Conservation (phyloP, 2,113 vertebrate species). For the Puma concolor region DNA sequence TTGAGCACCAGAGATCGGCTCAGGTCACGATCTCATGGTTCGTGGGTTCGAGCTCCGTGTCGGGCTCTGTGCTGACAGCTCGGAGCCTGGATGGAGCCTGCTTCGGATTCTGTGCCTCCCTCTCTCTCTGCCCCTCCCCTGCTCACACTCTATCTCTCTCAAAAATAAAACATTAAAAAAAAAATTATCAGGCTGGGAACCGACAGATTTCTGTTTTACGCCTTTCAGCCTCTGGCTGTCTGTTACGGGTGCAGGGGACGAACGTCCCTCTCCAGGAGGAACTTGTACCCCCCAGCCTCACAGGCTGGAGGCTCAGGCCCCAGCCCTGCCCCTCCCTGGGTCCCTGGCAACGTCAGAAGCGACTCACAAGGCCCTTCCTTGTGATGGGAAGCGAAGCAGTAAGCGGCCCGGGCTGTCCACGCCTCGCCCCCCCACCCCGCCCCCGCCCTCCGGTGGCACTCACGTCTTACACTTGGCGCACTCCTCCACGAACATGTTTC, state of each 20-base stretch:
- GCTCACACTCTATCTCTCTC: too few relatives aligned
- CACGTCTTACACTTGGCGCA: constrained; percentile 98
- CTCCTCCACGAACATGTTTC: constrained; percentile 99
- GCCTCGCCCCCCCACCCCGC: accelerated
- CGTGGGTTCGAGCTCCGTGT: too few relatives aligned
- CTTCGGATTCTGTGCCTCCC: too few relatives aligned
- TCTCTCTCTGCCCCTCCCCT: too few relatives aligned
- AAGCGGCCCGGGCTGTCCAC: neutral
- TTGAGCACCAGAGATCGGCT: too few relatives aligned
- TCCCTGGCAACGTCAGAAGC: neutral
- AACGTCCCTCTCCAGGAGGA: neutral
- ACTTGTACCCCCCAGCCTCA: too few relatives aligned
- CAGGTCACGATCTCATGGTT: too few relatives aligned
- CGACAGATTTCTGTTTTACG: neutral
- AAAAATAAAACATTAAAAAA: too few relatives aligned
- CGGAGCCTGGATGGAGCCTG: too few relatives aligned
- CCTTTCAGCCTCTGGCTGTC: neutral
- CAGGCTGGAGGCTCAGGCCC: neutral
- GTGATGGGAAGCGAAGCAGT: too few relatives aligned
- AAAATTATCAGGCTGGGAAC: too few relatives aligned
- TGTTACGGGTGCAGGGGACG: neutral
- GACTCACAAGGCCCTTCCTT: neutral
- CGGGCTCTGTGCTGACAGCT: too few relatives aligned
- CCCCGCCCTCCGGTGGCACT: neutral
- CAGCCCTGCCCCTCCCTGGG: neutral